Percentiles rank a stretch among this genome's conserved stretches.
Conservation (phyloP, 2,888 invertebrate genomes). For the Dioctria linearis region DNA sequence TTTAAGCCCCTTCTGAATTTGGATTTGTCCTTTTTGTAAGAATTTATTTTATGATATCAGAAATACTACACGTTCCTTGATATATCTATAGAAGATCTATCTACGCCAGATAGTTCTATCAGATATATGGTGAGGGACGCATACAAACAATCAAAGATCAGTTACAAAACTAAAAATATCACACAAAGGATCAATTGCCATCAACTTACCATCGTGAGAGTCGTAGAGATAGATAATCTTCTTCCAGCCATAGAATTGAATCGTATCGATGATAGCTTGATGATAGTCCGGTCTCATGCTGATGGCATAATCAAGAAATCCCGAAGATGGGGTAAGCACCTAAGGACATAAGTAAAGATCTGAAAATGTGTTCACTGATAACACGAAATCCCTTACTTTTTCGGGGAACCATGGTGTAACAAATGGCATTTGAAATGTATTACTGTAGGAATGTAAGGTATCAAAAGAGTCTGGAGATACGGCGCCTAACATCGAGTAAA, state of each 20-base stretch:
- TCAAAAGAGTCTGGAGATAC: slow-evolving; percentile 96
- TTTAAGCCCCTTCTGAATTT: no score
- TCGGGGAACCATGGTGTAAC: slow-evolving; percentile 96
- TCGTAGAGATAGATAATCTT: slow-evolving; percentile 85
- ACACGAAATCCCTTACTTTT: slow-evolving; percentile 75
- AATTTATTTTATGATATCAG: no score
- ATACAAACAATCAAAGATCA: slow-evolving; percentile 30
- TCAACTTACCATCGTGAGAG: slow-evolving; percentile 81
- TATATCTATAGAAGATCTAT: no score
- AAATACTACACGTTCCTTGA: no score
- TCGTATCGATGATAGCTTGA: slow-evolving; percentile 94
- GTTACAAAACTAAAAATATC: not conserved
- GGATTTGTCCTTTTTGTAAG: no score
- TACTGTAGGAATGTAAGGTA: slow-evolving; percentile 93
- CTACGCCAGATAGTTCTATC: no score
- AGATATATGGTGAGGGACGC: no score
- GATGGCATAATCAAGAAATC: slow-evolving; percentile 91
- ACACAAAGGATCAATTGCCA: not conserved
- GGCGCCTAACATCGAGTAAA: slow-evolving; percentile 91
- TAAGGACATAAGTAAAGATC: slow-evolving; percentile 65
- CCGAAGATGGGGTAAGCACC: slow-evolving; percentile 90
- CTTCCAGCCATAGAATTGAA: slow-evolving; percentile 89
- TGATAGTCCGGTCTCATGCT: slow-evolving; percentile 97
- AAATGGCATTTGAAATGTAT: slow-evolving; percentile 96
- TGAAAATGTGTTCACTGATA: slow-evolving; percentile 26